phyloP scores from a whole-genome alignment of 2,797 vertebrate species.

The Microctenopoma stevenorrisi region DNA sequence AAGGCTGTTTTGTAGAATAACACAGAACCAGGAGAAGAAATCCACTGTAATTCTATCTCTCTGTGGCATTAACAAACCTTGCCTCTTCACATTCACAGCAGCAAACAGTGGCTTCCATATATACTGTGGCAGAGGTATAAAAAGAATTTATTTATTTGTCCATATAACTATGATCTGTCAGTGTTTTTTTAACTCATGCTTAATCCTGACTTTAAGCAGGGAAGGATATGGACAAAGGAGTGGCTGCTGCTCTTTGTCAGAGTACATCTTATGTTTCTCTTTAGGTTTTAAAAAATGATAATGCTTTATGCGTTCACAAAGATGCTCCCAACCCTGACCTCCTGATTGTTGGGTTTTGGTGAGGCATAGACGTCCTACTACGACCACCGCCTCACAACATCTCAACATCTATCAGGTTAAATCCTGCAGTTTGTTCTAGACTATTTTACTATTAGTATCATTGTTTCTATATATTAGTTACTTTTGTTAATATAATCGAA shows the following conservation, averaged over 20 bases:
- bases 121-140: conserved; percentile 5
- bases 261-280: too few relatives aligned
- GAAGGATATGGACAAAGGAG: conserved; percentile 26
- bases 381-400: background rate
- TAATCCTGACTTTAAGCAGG: conserved; percentile 19
- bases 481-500: too few relatives aligned
- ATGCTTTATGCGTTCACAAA: conserved; percentile 15
- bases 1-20: too few relatives aligned
- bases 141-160: conserved; percentile 49
- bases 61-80: background rate
- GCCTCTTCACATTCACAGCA: background rate
- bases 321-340: background rate
- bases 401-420: background rate
- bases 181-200: conserved; percentile 32
- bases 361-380: too few relatives aligned
- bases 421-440: background rate
- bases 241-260: conserved; percentile 21
- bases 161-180: conserved; percentile 40
- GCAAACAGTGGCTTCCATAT: conserved; percentile 28
- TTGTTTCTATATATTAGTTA: too few relatives aligned
- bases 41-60: too few relatives aligned
- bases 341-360: too few relatives aligned
- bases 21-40: too few relatives aligned
- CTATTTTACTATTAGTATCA: too few relatives aligned
- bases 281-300: background rate